Percentiles rank a stretch among this genome's conserved stretches.
Conservation (phyloP, 2,113 vertebrate genomes). For the Bufo gargarizans region DNA sequence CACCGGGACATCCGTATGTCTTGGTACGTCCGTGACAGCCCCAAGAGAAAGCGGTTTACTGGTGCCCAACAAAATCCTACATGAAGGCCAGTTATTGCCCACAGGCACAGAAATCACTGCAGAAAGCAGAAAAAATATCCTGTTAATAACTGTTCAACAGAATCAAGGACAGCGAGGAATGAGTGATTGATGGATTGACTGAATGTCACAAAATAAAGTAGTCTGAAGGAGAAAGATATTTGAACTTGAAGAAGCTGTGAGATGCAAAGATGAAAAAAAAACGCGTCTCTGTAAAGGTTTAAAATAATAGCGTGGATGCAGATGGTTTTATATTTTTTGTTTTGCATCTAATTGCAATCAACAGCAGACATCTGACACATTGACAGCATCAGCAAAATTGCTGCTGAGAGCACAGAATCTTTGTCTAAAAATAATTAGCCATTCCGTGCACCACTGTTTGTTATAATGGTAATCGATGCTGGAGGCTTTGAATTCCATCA, state of each 20-base stretch:
- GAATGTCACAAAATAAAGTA: constrained; percentile 66
- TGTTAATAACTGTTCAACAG: constrained; percentile 53
- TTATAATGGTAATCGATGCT: constrained; percentile 99
- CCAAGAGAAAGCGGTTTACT: background rate
- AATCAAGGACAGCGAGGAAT: constrained; percentile 66
- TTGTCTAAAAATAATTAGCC: constrained; percentile 99
- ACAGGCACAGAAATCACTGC: background rate
- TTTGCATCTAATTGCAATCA: constrained; percentile 99
- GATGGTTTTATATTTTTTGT: constrained; percentile 88
- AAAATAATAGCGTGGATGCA: constrained; percentile 84
- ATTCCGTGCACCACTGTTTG: constrained; percentile 97
- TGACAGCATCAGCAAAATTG: constrained; percentile 99
- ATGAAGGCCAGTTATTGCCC: background rate
- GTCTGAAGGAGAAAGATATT: constrained; percentile 70
- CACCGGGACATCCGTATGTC: no score
- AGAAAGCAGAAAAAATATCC: background rate
- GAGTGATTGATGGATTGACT: constrained; percentile 60
- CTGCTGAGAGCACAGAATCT: constrained; percentile 99
- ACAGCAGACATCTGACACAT: constrained; percentile 98
- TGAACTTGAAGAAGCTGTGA: constrained; percentile 76
- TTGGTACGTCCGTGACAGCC: no score
- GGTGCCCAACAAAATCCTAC: background rate
- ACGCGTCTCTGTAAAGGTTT: constrained; percentile 74
- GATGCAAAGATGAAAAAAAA: constrained; percentile 75
- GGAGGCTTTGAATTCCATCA: constrained; percentile 99